These are phyloP conservation scores for Phoxinus dragarum DNA, from an alignment of 2,797 vertebrate genomes.

Conservation along the genomic window DNA sequence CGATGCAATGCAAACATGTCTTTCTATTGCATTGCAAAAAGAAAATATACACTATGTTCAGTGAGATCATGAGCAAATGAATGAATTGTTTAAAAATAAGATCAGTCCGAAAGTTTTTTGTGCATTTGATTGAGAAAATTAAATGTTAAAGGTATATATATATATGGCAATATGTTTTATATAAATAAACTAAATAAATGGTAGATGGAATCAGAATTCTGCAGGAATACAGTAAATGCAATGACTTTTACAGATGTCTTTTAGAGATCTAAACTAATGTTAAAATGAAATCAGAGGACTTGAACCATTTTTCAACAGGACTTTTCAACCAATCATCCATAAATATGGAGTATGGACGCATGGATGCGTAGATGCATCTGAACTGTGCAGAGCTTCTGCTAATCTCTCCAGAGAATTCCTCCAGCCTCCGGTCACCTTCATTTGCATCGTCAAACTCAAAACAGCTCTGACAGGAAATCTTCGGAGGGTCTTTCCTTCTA, in stretches of 20 bases:
- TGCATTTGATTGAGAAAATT: no score
- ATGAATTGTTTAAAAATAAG: not conserved
- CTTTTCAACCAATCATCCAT: not conserved
- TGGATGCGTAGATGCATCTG: not conserved
- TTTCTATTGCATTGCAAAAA: not conserved
- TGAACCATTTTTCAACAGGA: not conserved
- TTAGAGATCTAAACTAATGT: not conserved
- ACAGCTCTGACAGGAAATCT: not conserved
- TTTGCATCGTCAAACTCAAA: conserved; percentile 29
- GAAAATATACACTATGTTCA: not conserved
- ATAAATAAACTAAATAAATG: not conserved
- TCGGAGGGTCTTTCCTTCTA: conserved; percentile 48
- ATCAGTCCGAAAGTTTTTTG: not conserved
- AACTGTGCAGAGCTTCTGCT: not conserved
- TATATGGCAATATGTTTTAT: no score
- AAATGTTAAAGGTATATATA: no score
- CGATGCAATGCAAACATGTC: not conserved
- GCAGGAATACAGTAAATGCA: not conserved
- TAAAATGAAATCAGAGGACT: not conserved
- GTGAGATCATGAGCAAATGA: not conserved
- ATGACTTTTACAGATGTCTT: not conserved
- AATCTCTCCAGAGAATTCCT: conserved; percentile 16
- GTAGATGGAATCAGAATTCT: not conserved
- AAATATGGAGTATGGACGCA: not conserved
- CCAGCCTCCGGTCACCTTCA: not conserved